Conservation (phyloP, 37 sponge, comb jelly and placozoan species). For the Lycopodina hypogea region DNA sequence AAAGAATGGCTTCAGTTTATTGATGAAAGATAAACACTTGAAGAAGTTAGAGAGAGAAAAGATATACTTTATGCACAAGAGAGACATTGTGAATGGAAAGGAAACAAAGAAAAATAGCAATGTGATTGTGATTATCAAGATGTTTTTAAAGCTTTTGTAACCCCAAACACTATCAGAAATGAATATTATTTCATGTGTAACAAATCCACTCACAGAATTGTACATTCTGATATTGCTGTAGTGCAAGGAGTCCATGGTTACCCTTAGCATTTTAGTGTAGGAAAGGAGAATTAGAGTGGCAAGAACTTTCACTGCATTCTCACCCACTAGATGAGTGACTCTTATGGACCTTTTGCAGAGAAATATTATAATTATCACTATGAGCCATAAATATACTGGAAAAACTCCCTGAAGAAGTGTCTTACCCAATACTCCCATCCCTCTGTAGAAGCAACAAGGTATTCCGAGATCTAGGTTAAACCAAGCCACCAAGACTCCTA, state of each 20-base stretch:
- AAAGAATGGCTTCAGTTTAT: constrained; percentile 23
- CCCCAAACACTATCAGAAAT: constrained; percentile 5
- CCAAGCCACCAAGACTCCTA: constrained; percentile 28
- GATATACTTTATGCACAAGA: constrained; percentile 3
- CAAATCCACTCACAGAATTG: background rate
- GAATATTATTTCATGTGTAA: background rate
- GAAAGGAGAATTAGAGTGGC: constrained; percentile 24
- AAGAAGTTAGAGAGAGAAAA: background rate
- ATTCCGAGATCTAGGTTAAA: constrained; percentile 31
- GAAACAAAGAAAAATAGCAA: background rate
- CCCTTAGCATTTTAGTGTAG: constrained; percentile 16
- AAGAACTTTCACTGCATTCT: constrained; percentile 18
- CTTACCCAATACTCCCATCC: constrained; percentile 35
- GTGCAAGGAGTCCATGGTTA: background rate
- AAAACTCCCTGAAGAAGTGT: constrained; percentile 3
- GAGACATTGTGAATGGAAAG: background rate
- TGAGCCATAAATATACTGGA: constrained; percentile 37
- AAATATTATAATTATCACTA: constrained; percentile 1
- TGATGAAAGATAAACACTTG: background rate
- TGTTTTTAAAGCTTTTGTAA: background rate
- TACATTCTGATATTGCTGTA: background rate
- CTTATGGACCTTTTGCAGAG: background rate
- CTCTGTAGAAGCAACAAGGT: constrained; percentile 28
- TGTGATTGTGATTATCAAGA: background rate
- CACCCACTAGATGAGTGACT: background rate